Percentiles rank a stretch among this genome's conserved stretches.
These are phyloP conservation scores for Bergia puertoricense DNA, from an alignment of 92 coral and sea anemone genomes.

Conservation along the genomic window DNA sequence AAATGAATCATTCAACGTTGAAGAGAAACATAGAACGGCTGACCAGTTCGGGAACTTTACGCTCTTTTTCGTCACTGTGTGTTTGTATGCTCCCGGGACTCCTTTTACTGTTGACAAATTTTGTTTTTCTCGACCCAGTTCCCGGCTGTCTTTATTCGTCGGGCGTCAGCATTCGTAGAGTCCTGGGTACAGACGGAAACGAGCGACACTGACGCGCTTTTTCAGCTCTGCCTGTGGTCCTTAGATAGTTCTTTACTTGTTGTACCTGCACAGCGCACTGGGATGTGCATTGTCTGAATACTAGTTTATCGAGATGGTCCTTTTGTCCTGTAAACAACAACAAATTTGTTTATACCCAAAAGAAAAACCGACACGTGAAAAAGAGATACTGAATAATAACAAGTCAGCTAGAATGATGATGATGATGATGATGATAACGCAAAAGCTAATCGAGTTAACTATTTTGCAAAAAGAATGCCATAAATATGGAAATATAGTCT, in stretches of 20 bases:
- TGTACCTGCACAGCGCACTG: conserved; percentile 4
- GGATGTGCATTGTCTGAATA: conserved; percentile 2
- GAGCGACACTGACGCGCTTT: conserved; percentile 3
- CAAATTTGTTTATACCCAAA: background rate
- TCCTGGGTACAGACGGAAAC: conserved; percentile 7
- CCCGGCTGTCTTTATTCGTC: background rate
- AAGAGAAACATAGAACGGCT: too few species aligned
- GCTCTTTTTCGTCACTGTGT: background rate
- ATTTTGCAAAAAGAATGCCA: too few species aligned
- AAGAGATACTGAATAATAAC: background rate
- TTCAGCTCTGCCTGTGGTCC: background rate
- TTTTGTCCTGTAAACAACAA: conserved; percentile 1
- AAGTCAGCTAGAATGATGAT: too few species aligned
- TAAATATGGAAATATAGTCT: background rate
- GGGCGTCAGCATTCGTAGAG: conserved; percentile 14
- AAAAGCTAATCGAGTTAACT: too few species aligned
- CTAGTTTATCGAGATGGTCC: background rate
- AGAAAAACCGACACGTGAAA: background rate
- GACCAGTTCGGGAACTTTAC: too few species aligned
- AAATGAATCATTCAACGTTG: too few species aligned
- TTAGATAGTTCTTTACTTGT: conserved; percentile 20
- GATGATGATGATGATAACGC: too few species aligned
- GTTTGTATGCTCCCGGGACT: background rate
- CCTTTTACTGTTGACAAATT: background rate
- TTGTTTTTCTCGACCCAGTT: conserved; percentile 7